Percentiles rank a stretch among this genome's conserved stretches.
Evolutionary conservation across 1,140 invertebrate genomes (phyloP).

Genomic region (Acyrthosiphon pisum): DNA sequence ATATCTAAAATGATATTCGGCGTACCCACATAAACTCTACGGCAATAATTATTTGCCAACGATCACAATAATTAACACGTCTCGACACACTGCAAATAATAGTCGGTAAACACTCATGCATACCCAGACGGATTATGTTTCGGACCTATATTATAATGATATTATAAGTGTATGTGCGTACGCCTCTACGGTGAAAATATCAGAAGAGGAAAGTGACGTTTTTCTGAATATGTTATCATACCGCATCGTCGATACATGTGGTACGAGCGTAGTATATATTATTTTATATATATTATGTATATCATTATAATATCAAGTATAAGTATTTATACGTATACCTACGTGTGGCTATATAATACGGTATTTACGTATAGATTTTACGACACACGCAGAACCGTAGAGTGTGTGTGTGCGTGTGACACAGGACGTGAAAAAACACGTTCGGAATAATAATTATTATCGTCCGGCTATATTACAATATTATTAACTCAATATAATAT

Average conservation of each 20-base stretch:
- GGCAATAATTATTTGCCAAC: background rate
- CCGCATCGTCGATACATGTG: background rate
- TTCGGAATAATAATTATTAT: conserved; percentile 30
- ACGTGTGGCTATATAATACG: background rate
- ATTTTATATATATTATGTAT: background rate
- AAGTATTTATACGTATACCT: background rate
- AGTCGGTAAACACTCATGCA: background rate
- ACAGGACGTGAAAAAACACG: conserved; percentile 33
- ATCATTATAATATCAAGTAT: background rate
- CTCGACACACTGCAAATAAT: background rate
- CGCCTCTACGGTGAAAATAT: background rate
- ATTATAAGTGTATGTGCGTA: background rate
- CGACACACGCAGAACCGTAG: background rate
- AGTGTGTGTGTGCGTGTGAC: too few relatives aligned
- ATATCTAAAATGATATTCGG: background rate
- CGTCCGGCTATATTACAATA: background rate
- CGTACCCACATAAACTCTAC: too few relatives aligned
- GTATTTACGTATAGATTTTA: background rate
- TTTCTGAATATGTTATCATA: background rate
- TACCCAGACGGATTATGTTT: too few relatives aligned
- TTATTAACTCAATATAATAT: background rate
- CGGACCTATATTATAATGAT: too few relatives aligned
- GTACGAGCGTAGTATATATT: background rate
- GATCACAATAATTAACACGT: background rate
- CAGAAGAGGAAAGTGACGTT: background rate